Base-by-base conservation (phyloP, 2,888 invertebrate genomes). In the Ellobium chinense region DNA sequence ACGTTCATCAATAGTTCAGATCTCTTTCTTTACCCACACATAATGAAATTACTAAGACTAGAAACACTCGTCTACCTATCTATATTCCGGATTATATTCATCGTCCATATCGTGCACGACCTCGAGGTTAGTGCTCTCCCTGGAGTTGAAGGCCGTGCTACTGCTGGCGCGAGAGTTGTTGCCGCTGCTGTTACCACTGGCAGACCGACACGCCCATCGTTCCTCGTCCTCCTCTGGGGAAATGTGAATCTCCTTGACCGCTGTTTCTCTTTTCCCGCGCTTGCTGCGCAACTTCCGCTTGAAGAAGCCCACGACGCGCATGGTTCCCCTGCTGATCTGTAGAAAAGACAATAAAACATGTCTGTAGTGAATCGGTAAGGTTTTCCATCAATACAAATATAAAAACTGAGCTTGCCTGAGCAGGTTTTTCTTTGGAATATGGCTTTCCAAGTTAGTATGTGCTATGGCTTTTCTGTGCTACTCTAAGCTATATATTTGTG, bases 211-310 rank as follows among this genome's bases (percentile, higher is more conserved):
- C 2, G 83, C 83, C 83, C 83, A 83, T 31, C 27, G 39, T 12
- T 76, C 69, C 21, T 82, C 69, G 18, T 69, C 68, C 2, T 65
- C 63, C 21, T 80, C 81, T 21, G 83, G 83, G 18, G 24, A 12
- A 21, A 83, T 81, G 37, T 77, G 65, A n/a, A 83, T 81, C 66
- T 81, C 80, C 69, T 83, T 79, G n/a, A 81, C 83, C 21, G 79
- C 65, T 1, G 81, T 83, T 37, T 72, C 74, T 9, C 62, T 76
- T 2, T 56, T 56, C 5, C 79, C 77, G 3, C 73, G 58, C 24
- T 73, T 36, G 2, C 60, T 68, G 29, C 37, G 60, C 31, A 79
- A 46, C 69, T 78, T 79, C 14, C 73, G 63, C 54, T 63, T 76
- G 3, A 83, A 5, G 34, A 46, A 62, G n/a, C 60, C 37, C 2